Evolutionary conservation across 2,113 vertebrate species (phyloP).

Genomic region (Sula dactylatra): DNA sequence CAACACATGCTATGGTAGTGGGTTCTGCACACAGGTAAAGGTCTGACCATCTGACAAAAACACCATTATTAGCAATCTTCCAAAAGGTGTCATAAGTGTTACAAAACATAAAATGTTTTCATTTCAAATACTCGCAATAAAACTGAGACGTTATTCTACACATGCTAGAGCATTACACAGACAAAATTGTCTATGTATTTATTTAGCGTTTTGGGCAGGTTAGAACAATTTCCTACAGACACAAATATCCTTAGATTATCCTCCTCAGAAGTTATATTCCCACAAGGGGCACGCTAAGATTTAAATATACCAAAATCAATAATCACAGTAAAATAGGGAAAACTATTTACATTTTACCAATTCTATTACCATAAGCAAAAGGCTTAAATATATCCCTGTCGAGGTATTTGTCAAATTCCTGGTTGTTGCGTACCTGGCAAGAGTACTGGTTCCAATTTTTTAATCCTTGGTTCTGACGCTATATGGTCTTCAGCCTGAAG

Average conservation of each 20-base stretch:
- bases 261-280: not conserved
- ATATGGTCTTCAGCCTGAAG: constrained; percentile 82
- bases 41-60: not conserved
- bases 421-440: constrained; percentile 82
- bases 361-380: not conserved
- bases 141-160: not conserved
- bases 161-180: not conserved
- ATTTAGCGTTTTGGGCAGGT: not conserved
- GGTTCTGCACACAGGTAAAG: not conserved
- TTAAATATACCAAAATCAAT: not conserved
- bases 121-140: not conserved
- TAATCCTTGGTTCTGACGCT: constrained; percentile 82
- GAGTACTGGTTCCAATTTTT: constrained; percentile 90
- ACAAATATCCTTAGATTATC: not conserved
- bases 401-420: not conserved
- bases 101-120: not conserved
- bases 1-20: not conserved
- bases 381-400: not conserved
- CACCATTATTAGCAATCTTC: not conserved
- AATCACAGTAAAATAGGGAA: not conserved
- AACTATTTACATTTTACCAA: not conserved
- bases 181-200: not conserved
- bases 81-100: not conserved
- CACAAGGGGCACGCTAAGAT: not conserved
- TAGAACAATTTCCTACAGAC: not conserved